Base-by-base conservation (phyloP, 1,140 invertebrate species). In the Tribolium madens region DNA sequence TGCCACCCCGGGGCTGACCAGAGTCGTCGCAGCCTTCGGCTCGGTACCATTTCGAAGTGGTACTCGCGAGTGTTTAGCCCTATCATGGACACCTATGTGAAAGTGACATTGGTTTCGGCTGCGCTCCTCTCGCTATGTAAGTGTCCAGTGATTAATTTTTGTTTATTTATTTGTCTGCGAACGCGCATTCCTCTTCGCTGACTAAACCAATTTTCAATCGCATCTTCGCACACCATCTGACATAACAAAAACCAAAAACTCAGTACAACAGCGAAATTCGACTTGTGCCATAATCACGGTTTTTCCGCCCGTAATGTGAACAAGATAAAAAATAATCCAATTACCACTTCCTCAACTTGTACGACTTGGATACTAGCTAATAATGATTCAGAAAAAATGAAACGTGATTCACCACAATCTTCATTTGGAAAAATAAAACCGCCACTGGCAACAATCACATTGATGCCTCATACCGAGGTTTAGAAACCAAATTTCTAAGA, bases 101-200 rank as follows among this genome's bases (percentile, higher is more conserved):
- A 72, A 72, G 70, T 72, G 70, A 72, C 18, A 72, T 9, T 72
- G 50, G n/a, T 72, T 50, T 50, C 50, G 50, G 50, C 26, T 52
- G 46, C 70, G 17, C 3, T 50, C 47, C 46, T 72, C 50, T 14
- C 17, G 9, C 70, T 31, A 72, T 72, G 70, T 72, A 72, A 72
- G 70, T 72, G 21, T 71, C 15, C 47, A 47, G 69, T 71, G 47
- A 64, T 64, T 64, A 64, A 64, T 64, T 64, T 9, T 64, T 64
- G 26, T 33, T 64, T 64, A 64, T 64, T 64, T 64, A 33, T 64
- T 64, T 31, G 21, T 64, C 57, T 33, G 21, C 57, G 57, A 64
- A 64, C n/a, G 7, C 57, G 26, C 57, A 64, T 64, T 64, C 57
- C 26, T 64, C n/a, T 4, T 33, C 57, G 57, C n/a, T 64, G 57